Percentiles rank a stretch among this genome's conserved stretches.
phyloP scores from a whole-genome alignment of 2,888 invertebrate species.

The Amphimallon solstitiale region DNA sequence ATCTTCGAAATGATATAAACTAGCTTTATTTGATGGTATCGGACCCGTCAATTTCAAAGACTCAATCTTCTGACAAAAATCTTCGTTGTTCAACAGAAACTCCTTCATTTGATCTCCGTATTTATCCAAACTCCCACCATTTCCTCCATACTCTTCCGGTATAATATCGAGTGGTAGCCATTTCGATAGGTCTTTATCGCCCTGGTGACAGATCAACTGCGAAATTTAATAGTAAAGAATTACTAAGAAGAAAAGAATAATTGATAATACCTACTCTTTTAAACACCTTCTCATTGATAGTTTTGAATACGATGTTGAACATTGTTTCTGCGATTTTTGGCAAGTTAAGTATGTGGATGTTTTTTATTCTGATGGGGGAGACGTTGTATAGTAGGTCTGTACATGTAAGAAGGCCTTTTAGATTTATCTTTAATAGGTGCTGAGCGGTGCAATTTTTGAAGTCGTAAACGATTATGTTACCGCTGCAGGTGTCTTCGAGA shows the following conservation, averaged over 20 bases:
- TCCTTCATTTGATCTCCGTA: background rate
- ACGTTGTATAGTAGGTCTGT: slow-evolving; percentile 8
- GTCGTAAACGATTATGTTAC: slow-evolving; percentile 2
- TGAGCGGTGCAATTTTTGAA: background rate
- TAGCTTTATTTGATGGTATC: background rate
- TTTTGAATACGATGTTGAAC: background rate
- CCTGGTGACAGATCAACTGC: too few relatives aligned
- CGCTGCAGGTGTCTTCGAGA: background rate
- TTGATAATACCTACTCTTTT: background rate
- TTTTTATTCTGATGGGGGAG: background rate
- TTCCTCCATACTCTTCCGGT: slow-evolving; percentile 4
- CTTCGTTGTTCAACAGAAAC: background rate
- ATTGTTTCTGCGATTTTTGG: background rate
- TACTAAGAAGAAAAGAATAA: background rate
- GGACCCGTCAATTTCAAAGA: background rate
- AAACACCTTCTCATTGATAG: background rate
- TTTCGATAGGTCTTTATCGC: background rate
- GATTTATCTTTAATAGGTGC: background rate
- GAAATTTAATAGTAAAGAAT: too few relatives aligned
- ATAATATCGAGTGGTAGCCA: background rate
- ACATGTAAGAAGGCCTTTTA: background rate
- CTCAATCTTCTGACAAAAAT: background rate
- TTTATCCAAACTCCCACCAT: background rate
- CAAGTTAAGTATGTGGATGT: background rate
- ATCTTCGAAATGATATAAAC: background rate